phyloP scores from a whole-genome alignment of 2,888 invertebrate species.

The Biston stratarius region DNA sequence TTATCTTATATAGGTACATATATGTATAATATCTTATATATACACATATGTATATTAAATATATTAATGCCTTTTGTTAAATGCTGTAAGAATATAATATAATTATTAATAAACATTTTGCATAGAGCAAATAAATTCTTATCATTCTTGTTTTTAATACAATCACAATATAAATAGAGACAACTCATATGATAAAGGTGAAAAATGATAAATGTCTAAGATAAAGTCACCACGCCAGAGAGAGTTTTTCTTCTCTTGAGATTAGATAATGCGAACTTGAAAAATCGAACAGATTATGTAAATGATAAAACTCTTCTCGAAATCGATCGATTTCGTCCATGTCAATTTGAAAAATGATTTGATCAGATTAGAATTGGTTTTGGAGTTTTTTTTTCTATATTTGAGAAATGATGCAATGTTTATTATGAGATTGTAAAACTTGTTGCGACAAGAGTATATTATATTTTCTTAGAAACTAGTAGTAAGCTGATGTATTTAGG shows the following conservation, averaged over 20 bases:
- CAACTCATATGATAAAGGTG: neutral
- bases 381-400: too few species aligned
- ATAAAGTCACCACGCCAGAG: slow-evolving; percentile 4
- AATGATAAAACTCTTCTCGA: slow-evolving; percentile 11
- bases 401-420: neutral
- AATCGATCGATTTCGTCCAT: slow-evolving; percentile 10
- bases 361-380: neutral
- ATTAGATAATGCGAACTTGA: slow-evolving; percentile 25
- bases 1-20: too few species aligned
- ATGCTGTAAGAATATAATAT: too few species aligned
- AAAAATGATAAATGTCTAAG: slow-evolving; percentile 1
- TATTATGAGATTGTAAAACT: neutral
- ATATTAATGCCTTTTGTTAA: too few species aligned
- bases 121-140: neutral
- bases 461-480: neutral
- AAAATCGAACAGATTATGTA: slow-evolving; percentile 4
- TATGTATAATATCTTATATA: too few species aligned
- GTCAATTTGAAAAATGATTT: slow-evolving; percentile 6
- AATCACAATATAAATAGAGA: neutral
- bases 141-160: neutral
- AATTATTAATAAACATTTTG: too few species aligned
- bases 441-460: neutral
- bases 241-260: slow-evolving; percentile 19
- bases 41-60: too few species aligned
- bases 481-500: too few species aligned